Percentiles rank a stretch among this genome's conserved stretches.
Conservation (phyloP, 2,113 vertebrate genomes). For the Ictidomys tridecemlineatus region DNA sequence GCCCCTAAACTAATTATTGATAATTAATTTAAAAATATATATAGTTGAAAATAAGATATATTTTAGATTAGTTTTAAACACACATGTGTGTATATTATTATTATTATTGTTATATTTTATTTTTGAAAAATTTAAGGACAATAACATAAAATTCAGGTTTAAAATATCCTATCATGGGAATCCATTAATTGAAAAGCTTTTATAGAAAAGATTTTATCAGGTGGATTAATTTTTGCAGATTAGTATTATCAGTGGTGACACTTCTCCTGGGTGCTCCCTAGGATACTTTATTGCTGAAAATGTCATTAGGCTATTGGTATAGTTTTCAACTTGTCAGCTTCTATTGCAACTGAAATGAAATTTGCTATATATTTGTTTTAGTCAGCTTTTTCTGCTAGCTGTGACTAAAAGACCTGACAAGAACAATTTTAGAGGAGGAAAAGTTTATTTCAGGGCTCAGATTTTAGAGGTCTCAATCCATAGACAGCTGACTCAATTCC, state of each 20-base stretch:
- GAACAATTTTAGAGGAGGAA: no score
- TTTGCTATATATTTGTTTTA: not conserved
- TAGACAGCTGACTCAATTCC: no score
- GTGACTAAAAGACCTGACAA: no score
- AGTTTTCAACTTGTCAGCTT: conserved; percentile 63
- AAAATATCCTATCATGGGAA: conserved; percentile 6
- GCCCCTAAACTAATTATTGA: no score
- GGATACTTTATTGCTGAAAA: conserved; percentile 27
- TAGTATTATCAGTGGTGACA: conserved; percentile 7
- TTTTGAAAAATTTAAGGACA: not conserved
- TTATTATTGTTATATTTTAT: no score
- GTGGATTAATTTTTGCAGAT: conserved; percentile 65
- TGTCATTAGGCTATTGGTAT: conserved; percentile 51
- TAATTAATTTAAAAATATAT: not conserved
- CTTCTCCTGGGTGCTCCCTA: not conserved
- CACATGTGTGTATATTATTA: no score
- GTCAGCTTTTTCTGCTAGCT: no score
- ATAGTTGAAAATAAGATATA: not conserved
- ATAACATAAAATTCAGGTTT: conserved; percentile 45
- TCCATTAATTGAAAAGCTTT: conserved; percentile 35
- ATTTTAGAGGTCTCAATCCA: no score
- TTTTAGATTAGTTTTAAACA: not conserved
- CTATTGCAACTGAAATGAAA: conserved; percentile 56
- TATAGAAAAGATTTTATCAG: conserved; percentile 11
- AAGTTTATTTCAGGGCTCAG: no score